Evolutionary conservation across 2,113 vertebrate species (phyloP), one percentile per base, ranked within the genome.

Genomic region (Melanerpes formicivorus): DNA sequence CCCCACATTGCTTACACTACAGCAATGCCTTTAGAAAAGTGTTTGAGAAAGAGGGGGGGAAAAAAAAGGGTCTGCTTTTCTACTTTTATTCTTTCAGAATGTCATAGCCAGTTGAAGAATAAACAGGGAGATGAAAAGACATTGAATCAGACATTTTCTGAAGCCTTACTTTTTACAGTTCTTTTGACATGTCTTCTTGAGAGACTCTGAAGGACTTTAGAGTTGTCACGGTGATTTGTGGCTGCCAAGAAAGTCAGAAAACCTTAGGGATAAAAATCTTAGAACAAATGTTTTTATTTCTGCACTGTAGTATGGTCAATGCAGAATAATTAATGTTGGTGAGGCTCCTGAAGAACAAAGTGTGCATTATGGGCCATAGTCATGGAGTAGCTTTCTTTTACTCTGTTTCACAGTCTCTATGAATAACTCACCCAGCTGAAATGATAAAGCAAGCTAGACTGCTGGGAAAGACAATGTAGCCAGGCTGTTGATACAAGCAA

Each of bases 281-380:
- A 71, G 79, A 88, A 73, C 46, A 72, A 84, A 70, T 63, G 62
- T 67, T 93, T 94, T 95, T 71, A 40, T 93, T 96, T 92, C 88
- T 87, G 18, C 34, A 12, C n/a, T 73, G 72, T 23, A 14, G 46
- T 80, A 59, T 3, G 46, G 44, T 77, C 3, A 2, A 19, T 80
- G 50, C 14, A 30, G 79, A 76, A 76, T 90, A 91, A 84, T 64
- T 88, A 81, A 89, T 66, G 65, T 87, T 87, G 77, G 67, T 70
- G 65, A 90, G 50, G 54, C 65, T 93, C 58, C 64, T 75, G 32
- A 75, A 90, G 62, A 88, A 64, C 62, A 72, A 86, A 75, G 69
- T 69, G 14, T 14, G 34, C 37, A 34, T 80, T 91, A 80, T 71
- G 21, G 18, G 11, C 34, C 14, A 11, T 56, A 29, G 25, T 52